These are phyloP conservation scores for Cryptus viduatorius DNA, from an alignment of 2,888 invertebrate species.

Conservation along the genomic window DNA sequence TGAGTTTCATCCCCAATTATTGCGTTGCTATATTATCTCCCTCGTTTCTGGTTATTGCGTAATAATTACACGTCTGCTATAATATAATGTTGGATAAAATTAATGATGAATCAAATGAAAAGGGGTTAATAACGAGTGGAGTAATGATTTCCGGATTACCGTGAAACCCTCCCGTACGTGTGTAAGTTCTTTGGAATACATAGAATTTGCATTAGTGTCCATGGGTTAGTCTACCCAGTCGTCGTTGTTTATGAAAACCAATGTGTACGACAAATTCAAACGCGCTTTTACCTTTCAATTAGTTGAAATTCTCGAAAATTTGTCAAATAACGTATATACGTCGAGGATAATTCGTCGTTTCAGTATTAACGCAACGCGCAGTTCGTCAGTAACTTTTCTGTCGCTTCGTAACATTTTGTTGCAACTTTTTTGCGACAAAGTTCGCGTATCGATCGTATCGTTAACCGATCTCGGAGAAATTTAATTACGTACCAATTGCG, in stretches of 20 bases:
- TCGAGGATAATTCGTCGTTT: background rate
- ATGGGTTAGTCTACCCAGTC: background rate
- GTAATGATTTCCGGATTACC: constrained; percentile 32
- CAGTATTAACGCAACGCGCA: constrained; percentile 4
- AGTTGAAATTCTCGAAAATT: background rate
- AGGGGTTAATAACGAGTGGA: constrained; percentile 1
- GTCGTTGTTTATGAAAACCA: background rate
- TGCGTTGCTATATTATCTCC: background rate
- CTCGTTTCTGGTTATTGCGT: constrained; percentile 4
- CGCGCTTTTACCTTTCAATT: background rate
- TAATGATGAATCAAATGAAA: constrained; percentile 23
- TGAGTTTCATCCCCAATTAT: constrained; percentile 27
- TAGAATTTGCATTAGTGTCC: background rate
- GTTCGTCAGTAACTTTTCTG: background rate
- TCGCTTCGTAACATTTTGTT: background rate
- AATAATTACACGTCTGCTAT: constrained; percentile 26
- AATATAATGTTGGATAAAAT: constrained; percentile 11
- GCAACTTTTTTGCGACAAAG: background rate
- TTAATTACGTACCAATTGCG: constrained; percentile 10
- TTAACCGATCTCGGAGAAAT: background rate
- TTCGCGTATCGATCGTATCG: constrained; percentile 19
- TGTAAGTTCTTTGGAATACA: background rate
- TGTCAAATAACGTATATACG: background rate
- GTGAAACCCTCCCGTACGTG: background rate
- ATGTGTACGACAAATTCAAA: background rate